Evolutionary conservation across 2,888 invertebrate genomes (phyloP), one percentile per base, ranked within the genome.

Genomic region (Euzophera pinguis): DNA sequence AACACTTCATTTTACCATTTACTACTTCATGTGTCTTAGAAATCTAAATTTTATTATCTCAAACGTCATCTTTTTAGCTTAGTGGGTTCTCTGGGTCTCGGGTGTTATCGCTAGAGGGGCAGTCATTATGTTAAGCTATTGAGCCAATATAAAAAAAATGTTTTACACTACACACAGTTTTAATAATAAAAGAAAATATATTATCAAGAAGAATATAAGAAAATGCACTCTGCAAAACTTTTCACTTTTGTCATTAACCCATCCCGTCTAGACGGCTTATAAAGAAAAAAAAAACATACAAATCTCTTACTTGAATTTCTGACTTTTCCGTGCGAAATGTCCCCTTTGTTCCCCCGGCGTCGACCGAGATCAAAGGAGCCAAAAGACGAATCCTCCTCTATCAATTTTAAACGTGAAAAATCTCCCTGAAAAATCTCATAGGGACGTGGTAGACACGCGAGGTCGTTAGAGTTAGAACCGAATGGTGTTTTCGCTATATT

Each of bases 401-500:
- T 73, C 70, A 78, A 72, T 78, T 75, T 69, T 61, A 65, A 71
- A 77, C 64, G 68, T 60, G 65, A 68, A 76, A 22, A 78, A 73
- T 75, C 74, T 67, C 67, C 64, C 74, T 77, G 75, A 78, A 81
- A 78, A 81, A 80, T 81, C 72, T 75, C 55, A 60, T 62, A 56
- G 63, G 60, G 62, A 76, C 81, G 77, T 76, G 81, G 72, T 67
- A 69, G 68, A 73, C 74, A 72, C 75, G 71, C 75, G 74, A 75
- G 78, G 32, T 1, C 13, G 43, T 1, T n/a, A 0, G 13, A 4
- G 14, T 29, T 32, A 29, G 32, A 45, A 45, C 9, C 45, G 45
- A 45, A 45, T 45, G 14, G 32, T 6, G n/a, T 7, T 13, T 43
- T 14, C 38, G n/a, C n/a, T n/a, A n/a, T n/a, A n/a, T n/a, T n/a